Base-by-base conservation (phyloP, 2,797 vertebrate genomes). In the Periophthalmus magnuspinnatus region DNA sequence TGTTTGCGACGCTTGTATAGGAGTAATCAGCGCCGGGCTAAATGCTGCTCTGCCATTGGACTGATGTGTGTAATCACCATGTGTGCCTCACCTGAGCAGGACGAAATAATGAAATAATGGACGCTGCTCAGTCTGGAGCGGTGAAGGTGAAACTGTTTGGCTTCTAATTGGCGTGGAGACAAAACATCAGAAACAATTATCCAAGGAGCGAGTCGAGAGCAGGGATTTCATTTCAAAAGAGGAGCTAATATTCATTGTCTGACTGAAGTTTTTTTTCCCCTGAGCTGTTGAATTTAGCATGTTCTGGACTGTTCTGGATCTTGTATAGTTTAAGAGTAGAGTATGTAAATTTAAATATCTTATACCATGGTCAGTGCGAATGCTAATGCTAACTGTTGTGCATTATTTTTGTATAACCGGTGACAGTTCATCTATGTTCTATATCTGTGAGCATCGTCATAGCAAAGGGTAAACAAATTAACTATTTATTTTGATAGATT, bases 1-100 rank as follows among this genome's bases (percentile, higher is more conserved):
- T 79, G 76, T 87, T 78, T 72, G 69, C 55, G 64, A 65, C 64
- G 69, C 73, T 68, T 16, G 60, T 68, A 69, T 56, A 67, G 47
- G 22, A 78, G 80, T 70, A 89, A 88, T 87, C 79, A 86, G 71
- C 10, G 58, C 28, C 5, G 24, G 70, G 52, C 78, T 58, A 57
- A 73, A 74, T 70, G 65, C 79, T 56, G 73, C 67, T 72, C 8
- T 22, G 6, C 45, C 74, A 55, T 50, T 17, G 54, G 80, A 87
- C 80, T 74, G 70, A 81, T 79, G 70, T 60, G 65, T 70, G 71
- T 81, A 83, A 88, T 90, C 90, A 90, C 74, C 82, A 66, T 55
- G 68, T 67, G 72, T 66, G 41, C 71, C 71, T 88, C 76, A 85
- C 86, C 88, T 89, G 81, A 83, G 7, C 22, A 76, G 45, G 68